Evolutionary conservation across 2,113 vertebrate genomes (phyloP).

Genomic region (Lipotes vexillifer): DNA sequence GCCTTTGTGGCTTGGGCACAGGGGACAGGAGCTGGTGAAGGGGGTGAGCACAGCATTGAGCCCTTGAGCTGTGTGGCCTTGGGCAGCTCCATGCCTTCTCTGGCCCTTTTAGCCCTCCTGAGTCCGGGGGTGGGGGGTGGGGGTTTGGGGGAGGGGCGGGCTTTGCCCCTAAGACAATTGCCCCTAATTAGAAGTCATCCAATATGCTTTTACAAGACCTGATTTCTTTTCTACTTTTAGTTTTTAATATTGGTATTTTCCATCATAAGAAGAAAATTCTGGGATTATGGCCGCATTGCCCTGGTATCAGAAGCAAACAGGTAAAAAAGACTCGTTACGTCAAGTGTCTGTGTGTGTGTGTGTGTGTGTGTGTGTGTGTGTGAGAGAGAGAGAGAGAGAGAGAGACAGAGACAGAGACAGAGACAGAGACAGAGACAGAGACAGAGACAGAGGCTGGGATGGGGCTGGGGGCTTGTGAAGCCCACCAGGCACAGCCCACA

Average conservation of each 20-base stretch:
- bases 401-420: too few relatives aligned
- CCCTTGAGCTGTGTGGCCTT: background rate
- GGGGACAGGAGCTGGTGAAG: background rate
- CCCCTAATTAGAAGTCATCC: background rate
- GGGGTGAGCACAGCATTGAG: fast-evolving
- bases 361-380: background rate
- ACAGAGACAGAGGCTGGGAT: background rate
- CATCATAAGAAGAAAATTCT: constrained; percentile 90
- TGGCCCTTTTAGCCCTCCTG: background rate
- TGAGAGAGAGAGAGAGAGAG: background rate
- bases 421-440: background rate
- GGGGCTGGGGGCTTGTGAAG: background rate
- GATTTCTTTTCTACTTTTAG: constrained; percentile 77
- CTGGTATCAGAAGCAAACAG: constrained; percentile 88
- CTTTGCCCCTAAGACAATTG: background rate
- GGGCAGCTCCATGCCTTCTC: background rate
- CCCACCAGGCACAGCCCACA: background rate
- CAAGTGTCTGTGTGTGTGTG: fast-evolving
- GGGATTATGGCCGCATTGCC: constrained; percentile 95
- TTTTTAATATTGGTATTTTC: constrained; percentile 88
- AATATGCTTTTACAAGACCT: background rate
- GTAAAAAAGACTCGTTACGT: constrained; percentile 71
- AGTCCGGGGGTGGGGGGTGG: too few relatives aligned
- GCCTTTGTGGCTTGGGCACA: background rate
- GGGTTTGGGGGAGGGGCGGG: background rate